Evolutionary conservation across 1,140 invertebrate genomes (phyloP), one percentile per base, ranked within the genome.

Genomic region (Gonioctena quinquepunctata): DNA sequence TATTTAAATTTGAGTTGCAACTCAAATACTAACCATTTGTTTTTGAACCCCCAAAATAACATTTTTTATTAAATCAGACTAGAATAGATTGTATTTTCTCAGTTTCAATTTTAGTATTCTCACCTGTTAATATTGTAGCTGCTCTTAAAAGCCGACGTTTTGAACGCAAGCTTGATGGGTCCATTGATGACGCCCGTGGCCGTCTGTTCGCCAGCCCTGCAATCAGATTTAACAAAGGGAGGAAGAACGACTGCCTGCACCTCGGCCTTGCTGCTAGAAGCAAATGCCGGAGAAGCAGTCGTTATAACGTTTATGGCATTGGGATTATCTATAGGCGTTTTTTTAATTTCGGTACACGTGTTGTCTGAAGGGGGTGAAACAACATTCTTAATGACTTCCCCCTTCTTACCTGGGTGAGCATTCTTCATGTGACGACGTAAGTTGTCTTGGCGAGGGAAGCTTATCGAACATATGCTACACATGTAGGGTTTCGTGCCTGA

Each of bases 401-500:
- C 73, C 68, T 79, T 77, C 63, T 79, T 80, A 69, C 79, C 86
- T 2, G 88, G 88, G 78, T 91, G 90, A 26, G 89, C 87, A 71
- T 89, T 89, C 48, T 88, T 86, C 22, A 90, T 83, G 79, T 91
- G 90, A 0, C 90, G 82, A 22, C 87, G 84, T 63, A 90, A 81
- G 70, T 90, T 91, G 73, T 91, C 89, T 74, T 89, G 90, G 8
- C 89, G 82, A 52, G 86, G 79, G 69, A 90, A 90, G 1, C 81
- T 84, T 0, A 86, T 85, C 2, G 85, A 83, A 76, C 90, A 90
- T 6, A 88, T 81, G 50, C 83, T 85, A 79, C 90, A 91, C 8
- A 85, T 85, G 73, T 85, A 90, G 0, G 85, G 85, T 64, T 88
- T 86, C 7, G 82, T 84, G 69, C 87, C 86, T 85, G 77, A n/a